Base-by-base conservation (phyloP, 37 sponge, comb jelly and placozoan genomes). In the Cladorhizidae sp. region DNA sequence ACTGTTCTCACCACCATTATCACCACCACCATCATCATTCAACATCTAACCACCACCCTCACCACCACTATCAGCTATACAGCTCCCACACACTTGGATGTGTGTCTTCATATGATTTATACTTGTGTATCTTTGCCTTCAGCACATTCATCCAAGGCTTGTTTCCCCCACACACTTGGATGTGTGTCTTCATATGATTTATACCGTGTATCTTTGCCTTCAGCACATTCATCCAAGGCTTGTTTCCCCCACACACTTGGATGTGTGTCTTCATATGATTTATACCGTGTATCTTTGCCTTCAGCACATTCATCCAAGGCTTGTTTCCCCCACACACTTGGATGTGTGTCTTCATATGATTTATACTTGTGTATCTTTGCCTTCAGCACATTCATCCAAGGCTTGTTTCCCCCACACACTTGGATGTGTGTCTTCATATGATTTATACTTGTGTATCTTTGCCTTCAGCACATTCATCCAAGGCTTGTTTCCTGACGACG, bases 371-470 rank as follows among this genome's bases (percentile, higher is more conserved):
- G n/a, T 68, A 8, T 32, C n/a, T 37, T 21, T 72, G 23, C 38
- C 40, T 45, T 35, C 51, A 97, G 95, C 37, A 25, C 80, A 22
- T 97, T 97, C 85, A 94, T 97, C 36, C 76, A 59, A 1, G 39
- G 63, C 18, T 80, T 97, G 65, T 97, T 97, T 75, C 95, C 95
- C n/a, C n/a, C n/a, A n/a, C n/a, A n/a, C n/a, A n/a, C n/a, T n/a
- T n/a, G n/a, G n/a, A n/a, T n/a, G n/a, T n/a, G n/a, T n/a, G n/a
- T n/a, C n/a, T 45, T 45, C 9, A 61, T 6, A 17, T 12, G 5
- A 17, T 61, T 61, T 61, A 12, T 61, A 7, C 5, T 29, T 28
- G 29, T 21, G n/a, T 68, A 8, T 32, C n/a, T 37, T 21, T 72
- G 23, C 38, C 40, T 45, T 35, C 51, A 97, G 95, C 37, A 25